phyloP scores from a whole-genome alignment of 2,113 vertebrate species.

The Tupaia chinensis region DNA sequence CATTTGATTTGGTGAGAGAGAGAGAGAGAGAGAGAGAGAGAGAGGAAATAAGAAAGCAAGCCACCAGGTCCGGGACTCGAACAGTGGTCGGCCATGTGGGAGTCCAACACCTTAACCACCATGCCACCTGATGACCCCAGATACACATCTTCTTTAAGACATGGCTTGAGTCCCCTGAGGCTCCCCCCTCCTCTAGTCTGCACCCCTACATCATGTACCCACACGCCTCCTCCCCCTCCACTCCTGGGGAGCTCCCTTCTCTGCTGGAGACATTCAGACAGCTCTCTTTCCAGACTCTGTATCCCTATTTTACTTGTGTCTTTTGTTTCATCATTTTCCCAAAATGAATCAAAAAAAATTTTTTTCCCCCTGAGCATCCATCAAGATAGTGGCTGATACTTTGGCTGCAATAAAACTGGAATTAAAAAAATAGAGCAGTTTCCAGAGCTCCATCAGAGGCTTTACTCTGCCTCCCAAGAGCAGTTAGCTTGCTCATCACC shows the following conservation, averaged over 20 bases:
- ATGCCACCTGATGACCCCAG: too few species aligned
- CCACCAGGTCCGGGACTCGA: too few species aligned
- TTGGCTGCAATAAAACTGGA: constrained; percentile 62
- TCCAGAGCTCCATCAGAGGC: not conserved
- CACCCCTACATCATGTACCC: not conserved
- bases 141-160: not conserved
- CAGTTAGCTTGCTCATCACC: not conserved
- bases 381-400: constrained; percentile 24
- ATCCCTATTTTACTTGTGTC: not conserved
- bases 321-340: constrained; percentile 45
- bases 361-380: not conserved
- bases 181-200: too few species aligned
- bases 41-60: too few species aligned
- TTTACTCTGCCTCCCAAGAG: constrained; percentile 43
- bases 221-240: not conserved
- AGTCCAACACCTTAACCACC: too few species aligned
- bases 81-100: too few species aligned
- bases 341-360: not conserved
- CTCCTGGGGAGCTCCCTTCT: too few species aligned
- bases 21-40: too few species aligned
- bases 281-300: constrained; percentile 20
- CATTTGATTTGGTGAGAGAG: too few species aligned
- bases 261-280: not conserved
- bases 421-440: constrained; percentile 45
- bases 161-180: not conserved